phyloP scores from a whole-genome alignment of 2,113 vertebrate species.

The Crotalus horridus region DNA sequence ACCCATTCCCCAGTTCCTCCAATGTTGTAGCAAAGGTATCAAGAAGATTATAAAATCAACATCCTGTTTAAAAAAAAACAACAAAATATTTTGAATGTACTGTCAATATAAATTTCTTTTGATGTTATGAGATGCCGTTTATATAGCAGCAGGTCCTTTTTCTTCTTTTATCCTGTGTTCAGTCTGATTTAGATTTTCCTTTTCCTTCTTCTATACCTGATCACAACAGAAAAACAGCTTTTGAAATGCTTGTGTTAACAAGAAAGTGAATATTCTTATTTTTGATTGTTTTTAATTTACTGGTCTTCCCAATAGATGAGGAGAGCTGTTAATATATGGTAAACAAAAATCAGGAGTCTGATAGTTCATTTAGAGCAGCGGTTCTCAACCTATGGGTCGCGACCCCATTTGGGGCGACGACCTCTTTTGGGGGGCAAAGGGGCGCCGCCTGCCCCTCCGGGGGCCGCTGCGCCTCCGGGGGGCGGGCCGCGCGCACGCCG shows the following conservation, averaged over 20 bases:
- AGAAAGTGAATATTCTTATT: neutral
- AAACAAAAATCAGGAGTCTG: neutral
- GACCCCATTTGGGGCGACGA: no score
- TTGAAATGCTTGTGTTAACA: constrained; percentile 14
- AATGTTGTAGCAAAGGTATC: constrained; percentile 33
- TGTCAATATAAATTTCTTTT: constrained; percentile 18
- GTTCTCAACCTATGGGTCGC: no score
- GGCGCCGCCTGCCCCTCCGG: no score
- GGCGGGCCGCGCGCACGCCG: no score
- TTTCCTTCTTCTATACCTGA: constrained; percentile 75
- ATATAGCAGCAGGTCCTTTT: neutral
- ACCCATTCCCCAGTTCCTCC: neutral
- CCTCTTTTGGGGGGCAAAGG: no score
- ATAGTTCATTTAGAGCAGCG: neutral
- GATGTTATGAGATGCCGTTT: constrained; percentile 31
- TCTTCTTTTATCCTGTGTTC: constrained; percentile 31
- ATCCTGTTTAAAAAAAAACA: constrained; percentile 35
- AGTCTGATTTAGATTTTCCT: constrained; percentile 71
- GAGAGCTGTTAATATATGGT: neutral
- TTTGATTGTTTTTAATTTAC: neutral
- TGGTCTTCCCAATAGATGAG: neutral
- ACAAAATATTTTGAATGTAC: constrained; percentile 37
- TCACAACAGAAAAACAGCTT: constrained; percentile 55
- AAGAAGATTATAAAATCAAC: constrained; percentile 41
- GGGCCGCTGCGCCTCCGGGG: no score